Evolutionary conservation across 2,797 vertebrate genomes (phyloP), one percentile per base, ranked within the genome.

Genomic region (Platalea minor): DNA sequence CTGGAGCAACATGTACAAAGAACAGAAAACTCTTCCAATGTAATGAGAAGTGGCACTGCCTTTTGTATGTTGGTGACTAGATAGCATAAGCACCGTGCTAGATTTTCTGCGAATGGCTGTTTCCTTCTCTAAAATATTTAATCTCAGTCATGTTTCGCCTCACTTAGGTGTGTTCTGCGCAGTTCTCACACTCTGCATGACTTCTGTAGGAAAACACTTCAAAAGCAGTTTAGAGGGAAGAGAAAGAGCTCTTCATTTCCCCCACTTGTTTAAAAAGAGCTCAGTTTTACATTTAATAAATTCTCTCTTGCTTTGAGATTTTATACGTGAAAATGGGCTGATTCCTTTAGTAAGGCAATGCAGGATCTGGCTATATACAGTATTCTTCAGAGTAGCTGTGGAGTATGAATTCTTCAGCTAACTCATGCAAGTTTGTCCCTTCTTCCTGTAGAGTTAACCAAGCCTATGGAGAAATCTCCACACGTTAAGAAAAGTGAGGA

Each of bases 311-410:
- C 14, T 82, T 72, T 54, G 50, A 88, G 16, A 53, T 73, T 57
- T 54, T 54, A 18, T 25, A 9, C 0, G 2, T 10, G n/a, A 12
- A 54, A 70, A n/a, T 0, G 7, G 33, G 5, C 31, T 20, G 43
- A 69, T 48, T 89, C 20, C n/a, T 76, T 79, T 7, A 26, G 23
- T 37, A 61, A 45, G 25, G 37, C 29, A 24, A 8, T 18, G 29
- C 13, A 43, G 17, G 9, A 15, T 59, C 15, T 70, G 20, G 35
- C 37, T 48, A 1, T 11, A 16, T 16, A 24, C 3, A 73, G 11
- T 23, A 31, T 21, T 43, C 29, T 77, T 48, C 1, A 1, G n/a
- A 74, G 14, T 9, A 56, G 8, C 14, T 82, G 31, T 35, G 28
- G 15, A 29, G 39, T 63, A 4, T 28, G 11, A 41, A 33, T 57